Conservation (phyloP, 2,113 vertebrate genomes). For the Dicentrarchus labrax region DNA sequence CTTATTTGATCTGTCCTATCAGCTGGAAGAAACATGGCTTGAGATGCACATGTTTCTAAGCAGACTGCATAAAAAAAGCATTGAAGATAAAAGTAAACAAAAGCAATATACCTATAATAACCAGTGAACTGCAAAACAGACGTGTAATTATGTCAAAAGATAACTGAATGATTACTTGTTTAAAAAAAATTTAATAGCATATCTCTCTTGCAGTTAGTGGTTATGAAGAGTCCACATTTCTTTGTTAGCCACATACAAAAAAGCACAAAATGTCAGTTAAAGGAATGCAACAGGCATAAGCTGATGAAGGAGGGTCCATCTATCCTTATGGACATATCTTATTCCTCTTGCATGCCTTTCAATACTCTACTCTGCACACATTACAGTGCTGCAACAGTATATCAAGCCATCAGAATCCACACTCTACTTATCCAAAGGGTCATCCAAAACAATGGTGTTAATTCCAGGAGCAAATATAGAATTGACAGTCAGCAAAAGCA, state of each 20-base stretch:
- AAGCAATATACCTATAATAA: constrained; percentile 62
- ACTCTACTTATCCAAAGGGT: constrained; percentile 85
- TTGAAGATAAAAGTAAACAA: constrained; percentile 40
- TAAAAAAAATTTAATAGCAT: neutral
- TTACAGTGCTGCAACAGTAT: constrained; percentile 59
- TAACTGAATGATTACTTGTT: neutral
- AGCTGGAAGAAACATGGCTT: constrained; percentile 73
- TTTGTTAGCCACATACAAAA: constrained; percentile 56
- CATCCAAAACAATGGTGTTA: constrained; percentile 80
- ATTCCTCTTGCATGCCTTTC: constrained; percentile 83
- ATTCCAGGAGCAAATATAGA: constrained; percentile 73
- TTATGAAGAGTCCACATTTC: constrained; percentile 61
- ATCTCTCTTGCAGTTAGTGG: constrained; percentile 84
- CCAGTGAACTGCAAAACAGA: constrained; percentile 83
- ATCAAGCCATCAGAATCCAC: constrained; percentile 75
- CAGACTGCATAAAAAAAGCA: constrained; percentile 25
- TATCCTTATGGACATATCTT: constrained; percentile 43
- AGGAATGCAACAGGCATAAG: constrained; percentile 83
- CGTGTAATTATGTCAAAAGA: neutral
- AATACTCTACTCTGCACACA: constrained; percentile 63
- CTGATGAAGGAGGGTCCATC: neutral
- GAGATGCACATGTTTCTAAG: constrained; percentile 74
- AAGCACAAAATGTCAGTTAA: constrained; percentile 65
- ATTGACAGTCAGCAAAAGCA: constrained; percentile 69
- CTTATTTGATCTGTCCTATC: constrained; percentile 6